Evolutionary conservation across 2,113 vertebrate species (phyloP).

Genomic region (Bagarius yarrelli): DNA sequence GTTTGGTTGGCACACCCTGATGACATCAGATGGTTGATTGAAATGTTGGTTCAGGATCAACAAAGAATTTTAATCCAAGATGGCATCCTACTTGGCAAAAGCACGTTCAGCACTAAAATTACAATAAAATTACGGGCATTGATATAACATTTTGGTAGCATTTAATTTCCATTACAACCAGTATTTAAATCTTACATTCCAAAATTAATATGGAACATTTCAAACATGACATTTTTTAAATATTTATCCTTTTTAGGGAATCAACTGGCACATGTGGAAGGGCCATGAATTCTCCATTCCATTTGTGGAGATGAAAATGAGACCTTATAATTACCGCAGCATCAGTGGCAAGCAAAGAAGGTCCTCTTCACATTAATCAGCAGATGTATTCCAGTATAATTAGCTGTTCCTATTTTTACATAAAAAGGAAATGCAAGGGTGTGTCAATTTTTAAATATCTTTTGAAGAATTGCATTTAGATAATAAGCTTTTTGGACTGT

Average conservation of each 20-base stretch:
- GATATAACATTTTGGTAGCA: too few species aligned
- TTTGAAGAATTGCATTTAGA: slow-evolving; percentile 40
- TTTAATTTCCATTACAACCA: too few species aligned
- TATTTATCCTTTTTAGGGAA: slow-evolving; percentile 74
- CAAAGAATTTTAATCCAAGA: too few species aligned
- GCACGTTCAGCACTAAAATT: too few species aligned
- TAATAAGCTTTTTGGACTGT: slow-evolving; percentile 17
- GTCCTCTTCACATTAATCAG: slow-evolving; percentile 76
- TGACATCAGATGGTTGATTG: too few species aligned
- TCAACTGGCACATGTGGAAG: slow-evolving; percentile 99
- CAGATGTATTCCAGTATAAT: slow-evolving; percentile 3
- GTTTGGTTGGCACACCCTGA: too few species aligned
- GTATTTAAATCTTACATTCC: too few species aligned
- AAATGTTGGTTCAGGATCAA: too few species aligned
- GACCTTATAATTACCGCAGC: slow-evolving; percentile 86
- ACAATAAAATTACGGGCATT: too few species aligned
- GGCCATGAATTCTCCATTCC: slow-evolving; percentile 98
- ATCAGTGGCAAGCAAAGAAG: slow-evolving; percentile 83
- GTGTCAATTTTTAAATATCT: slow-evolving; percentile 67
- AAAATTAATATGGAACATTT: too few species aligned
- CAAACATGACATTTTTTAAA: background rate
- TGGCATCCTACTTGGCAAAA: too few species aligned
- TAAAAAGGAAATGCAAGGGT: slow-evolving; percentile 58
- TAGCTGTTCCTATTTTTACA: slow-evolving; percentile 55
- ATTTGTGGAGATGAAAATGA: slow-evolving; percentile 98